Evolutionary conservation across 2,113 vertebrate species (phyloP).

Genomic region (Alces alces): DNA sequence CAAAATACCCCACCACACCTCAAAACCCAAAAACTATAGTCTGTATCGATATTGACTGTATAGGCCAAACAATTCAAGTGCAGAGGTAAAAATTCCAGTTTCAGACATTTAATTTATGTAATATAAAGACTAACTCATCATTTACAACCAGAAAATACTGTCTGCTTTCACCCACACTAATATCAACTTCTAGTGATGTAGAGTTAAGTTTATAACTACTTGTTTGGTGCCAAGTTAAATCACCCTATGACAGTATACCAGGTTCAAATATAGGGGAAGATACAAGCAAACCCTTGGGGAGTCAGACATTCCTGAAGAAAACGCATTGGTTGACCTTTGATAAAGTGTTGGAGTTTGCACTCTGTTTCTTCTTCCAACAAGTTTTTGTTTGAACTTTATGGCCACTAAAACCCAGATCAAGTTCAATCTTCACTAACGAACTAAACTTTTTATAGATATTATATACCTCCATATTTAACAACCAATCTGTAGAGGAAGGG

Average conservation of each 20-base stretch:
- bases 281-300: neutral
- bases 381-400: neutral
- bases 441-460: neutral
- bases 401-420: neutral
- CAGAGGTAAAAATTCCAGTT: neutral
- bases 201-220: neutral
- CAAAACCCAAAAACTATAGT: neutral
- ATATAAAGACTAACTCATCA: neutral
- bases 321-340: neutral
- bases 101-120: neutral
- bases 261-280: neutral
- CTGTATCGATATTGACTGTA: neutral
- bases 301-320: neutral
- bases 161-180: conserved; percentile 2
- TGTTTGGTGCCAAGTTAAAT: neutral
- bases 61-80: neutral
- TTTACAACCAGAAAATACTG: neutral
- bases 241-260: neutral
- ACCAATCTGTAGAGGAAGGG: neutral
- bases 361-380: neutral
- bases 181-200: neutral
- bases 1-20: neutral
- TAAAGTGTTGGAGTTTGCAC: neutral
- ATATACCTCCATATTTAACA: neutral
- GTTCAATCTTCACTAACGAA: neutral